Base-by-base conservation (phyloP, 2,888 invertebrate genomes). In the Luffia ferchaultella region DNA sequence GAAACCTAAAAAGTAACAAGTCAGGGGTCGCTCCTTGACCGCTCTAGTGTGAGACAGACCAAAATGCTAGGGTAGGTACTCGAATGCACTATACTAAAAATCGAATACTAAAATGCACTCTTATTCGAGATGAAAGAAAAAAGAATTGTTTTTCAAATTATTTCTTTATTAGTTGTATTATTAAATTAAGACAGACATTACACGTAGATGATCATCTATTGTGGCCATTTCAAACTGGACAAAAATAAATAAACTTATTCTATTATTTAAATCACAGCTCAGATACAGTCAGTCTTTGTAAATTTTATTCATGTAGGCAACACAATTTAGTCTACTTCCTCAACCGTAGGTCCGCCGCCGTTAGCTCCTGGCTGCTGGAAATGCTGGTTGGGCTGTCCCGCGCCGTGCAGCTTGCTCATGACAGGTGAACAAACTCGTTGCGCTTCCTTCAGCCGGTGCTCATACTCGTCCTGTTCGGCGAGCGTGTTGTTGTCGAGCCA, bases 401-500 rank as follows among this genome's bases (percentile, higher is more conserved):
- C 86, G 0, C 60, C 62, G 17, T 75, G 73, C n/a, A 78, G 58
- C 52, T 72, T 89, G 48, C 83, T 82, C 89, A 92, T 91, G 50
- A 90, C 68, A 0, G 90, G 67, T 76, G 60, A 58, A 53, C 73
- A 76, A 2, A 64, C 63, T 18, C 52, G 55, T 1, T 55, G 61
- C 1, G 73, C 53, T 44, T 70, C 66, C 20, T 91, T 89, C 56
- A 91, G 72, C 63, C 89, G 90, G 62, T 91, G 87, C 47, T 92
- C 91, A 60, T 87, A 91, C 63, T 93, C 92, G 45, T 91, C 92
- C 62, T 91, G 91, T 56, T 92, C 92, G n/a, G 92, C 93, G 51
- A 91, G 70, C 2, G 88, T 85, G 66, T 93, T 93, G 43, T 83
- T 79, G 60, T 93, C 93, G 50, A 93, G 70, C 93, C 93, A 93